Evolutionary conservation across 1,140 invertebrate species (phyloP).

Genomic region (Eupeodes corollae): DNA sequence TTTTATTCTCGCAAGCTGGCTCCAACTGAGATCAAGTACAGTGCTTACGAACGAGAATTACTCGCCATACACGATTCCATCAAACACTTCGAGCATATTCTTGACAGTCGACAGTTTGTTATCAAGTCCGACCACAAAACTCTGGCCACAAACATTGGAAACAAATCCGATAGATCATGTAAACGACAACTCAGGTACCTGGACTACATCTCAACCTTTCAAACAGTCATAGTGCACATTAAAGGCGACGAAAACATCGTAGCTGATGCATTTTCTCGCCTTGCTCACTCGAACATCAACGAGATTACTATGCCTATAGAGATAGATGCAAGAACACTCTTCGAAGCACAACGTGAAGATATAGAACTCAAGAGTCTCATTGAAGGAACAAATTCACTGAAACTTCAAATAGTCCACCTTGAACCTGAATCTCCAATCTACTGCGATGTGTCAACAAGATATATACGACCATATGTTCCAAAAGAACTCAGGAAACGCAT

Average conservation of each 20-base stretch:
- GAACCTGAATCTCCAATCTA: not conserved
- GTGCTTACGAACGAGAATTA: no score
- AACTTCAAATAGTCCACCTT: not conserved
- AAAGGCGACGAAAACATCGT: slow-evolving; percentile 18
- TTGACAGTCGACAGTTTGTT: no score
- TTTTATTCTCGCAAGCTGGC: no score
- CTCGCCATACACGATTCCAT: no score
- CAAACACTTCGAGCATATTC: no score
- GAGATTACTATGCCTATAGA: slow-evolving; percentile 3
- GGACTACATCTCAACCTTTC: slow-evolving; percentile 8
- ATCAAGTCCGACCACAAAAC: no score
- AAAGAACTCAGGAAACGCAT: no score
- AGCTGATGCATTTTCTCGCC: slow-evolving; percentile 17
- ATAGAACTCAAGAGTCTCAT: not conserved
- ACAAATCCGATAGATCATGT: no score
- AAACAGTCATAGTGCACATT: slow-evolving; percentile 16
- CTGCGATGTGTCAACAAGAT: not conserved
- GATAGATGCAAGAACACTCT: no score
- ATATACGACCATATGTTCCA: not conserved
- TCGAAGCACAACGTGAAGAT: not conserved
- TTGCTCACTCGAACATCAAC: not conserved
- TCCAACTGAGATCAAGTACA: no score
- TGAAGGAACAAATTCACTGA: not conserved
- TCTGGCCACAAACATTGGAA: no score
- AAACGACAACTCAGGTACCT: no score